Conservation (phyloP, 2,888 invertebrate species). For the Slavum lentiscoides region DNA sequence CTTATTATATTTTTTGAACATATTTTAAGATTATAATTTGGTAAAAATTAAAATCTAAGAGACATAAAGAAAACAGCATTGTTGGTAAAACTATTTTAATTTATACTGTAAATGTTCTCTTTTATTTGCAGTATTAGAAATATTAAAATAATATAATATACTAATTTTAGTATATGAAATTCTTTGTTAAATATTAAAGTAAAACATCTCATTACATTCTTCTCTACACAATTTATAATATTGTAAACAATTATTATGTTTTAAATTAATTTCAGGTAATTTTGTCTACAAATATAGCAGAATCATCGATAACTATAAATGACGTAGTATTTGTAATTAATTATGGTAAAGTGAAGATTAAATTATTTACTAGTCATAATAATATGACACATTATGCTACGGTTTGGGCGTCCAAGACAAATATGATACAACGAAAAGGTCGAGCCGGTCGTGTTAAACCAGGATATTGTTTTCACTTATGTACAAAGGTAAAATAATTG, state of each 20-base stretch:
- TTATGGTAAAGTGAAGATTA: conserved; percentile 96
- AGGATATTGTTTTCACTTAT: conserved; percentile 92
- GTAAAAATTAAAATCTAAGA: too few species aligned
- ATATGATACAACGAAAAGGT: conserved; percentile 90
- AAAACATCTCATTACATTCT: too few species aligned
- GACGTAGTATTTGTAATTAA: conserved; percentile 98
- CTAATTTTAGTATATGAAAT: not conserved
- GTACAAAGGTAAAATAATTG: conserved; percentile 64
- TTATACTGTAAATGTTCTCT: too few species aligned
- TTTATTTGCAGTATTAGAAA: too few species aligned
- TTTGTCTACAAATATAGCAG: conserved; percentile 96
- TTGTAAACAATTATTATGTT: not conserved
- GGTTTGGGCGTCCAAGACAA: conserved; percentile 92
- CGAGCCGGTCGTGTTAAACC: conserved; percentile 93
- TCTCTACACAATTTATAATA: not conserved
- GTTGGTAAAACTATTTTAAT: too few species aligned
- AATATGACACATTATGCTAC: conserved; percentile 99
- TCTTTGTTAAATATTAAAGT: too few species aligned
- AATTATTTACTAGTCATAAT: conserved; percentile 96
- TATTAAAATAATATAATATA: not conserved
- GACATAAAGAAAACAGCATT: too few species aligned
- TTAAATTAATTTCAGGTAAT: conserved; percentile 71
- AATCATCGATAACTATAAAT: conserved; percentile 96
- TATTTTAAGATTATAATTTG: too few species aligned
- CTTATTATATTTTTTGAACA: too few species aligned